These are phyloP conservation scores for Psophia crepitans DNA, from an alignment of 2,113 vertebrate genomes.

Conservation along the genomic window DNA sequence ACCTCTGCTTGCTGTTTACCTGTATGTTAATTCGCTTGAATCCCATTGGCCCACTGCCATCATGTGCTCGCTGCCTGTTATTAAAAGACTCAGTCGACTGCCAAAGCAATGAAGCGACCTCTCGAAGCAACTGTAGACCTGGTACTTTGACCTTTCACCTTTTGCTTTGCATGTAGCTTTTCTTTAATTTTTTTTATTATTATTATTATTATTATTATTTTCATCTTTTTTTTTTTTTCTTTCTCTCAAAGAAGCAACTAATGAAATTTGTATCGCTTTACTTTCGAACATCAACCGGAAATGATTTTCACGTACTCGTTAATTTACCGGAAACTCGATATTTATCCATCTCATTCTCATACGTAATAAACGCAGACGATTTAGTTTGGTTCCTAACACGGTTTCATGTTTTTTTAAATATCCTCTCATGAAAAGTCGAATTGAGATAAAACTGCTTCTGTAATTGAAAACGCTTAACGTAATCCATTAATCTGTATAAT, in stretches of 20 bases:
- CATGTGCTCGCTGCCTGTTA: slow-evolving; percentile 99
- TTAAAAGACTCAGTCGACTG: slow-evolving; percentile 99
- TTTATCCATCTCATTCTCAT: slow-evolving; percentile 81
- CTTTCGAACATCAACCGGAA: slow-evolving; percentile 76
- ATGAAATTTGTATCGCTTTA: slow-evolving; percentile 85
- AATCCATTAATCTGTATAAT: slow-evolving; percentile 71
- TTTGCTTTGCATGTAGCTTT: slow-evolving; percentile 99
- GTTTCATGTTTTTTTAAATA: slow-evolving; percentile 85
- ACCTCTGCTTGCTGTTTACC: slow-evolving; percentile 99
- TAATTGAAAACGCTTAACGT: slow-evolving; percentile 56
- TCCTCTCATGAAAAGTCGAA: slow-evolving; percentile 72
- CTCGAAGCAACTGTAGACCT: slow-evolving; percentile 99
- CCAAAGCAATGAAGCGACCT: slow-evolving; percentile 99
- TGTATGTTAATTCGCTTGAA: slow-evolving; percentile 99
- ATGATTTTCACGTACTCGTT: slow-evolving; percentile 74
- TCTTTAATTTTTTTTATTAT: background rate
- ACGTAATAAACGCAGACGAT: slow-evolving; percentile 67
- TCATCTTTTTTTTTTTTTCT: background rate
- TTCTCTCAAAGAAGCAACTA: slow-evolving; percentile 91
- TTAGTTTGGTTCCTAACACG: slow-evolving; percentile 82
- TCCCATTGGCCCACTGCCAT: slow-evolving; percentile 99
- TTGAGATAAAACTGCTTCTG: slow-evolving; percentile 73
- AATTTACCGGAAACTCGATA: slow-evolving; percentile 74
- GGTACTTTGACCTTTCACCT: slow-evolving; percentile 99
- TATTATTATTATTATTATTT: background rate